Conservation (phyloP, 1,140 invertebrate genomes). For the Drosophila kurseongensis region DNA sequence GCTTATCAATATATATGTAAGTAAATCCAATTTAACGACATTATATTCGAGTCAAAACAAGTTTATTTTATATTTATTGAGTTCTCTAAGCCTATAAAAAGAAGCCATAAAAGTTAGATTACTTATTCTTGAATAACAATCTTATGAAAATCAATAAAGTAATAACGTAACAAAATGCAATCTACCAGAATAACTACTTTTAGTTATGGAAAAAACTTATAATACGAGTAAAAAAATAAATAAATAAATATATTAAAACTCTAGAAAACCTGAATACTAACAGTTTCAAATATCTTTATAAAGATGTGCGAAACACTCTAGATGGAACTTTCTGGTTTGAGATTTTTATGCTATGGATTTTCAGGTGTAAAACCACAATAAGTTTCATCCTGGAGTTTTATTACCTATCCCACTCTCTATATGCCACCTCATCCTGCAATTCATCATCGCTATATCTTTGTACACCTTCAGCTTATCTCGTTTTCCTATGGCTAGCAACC, state of each 20-base stretch:
- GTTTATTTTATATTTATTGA: not conserved
- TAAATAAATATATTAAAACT: too few species aligned
- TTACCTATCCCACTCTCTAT: not conserved
- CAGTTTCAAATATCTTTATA: too few species aligned
- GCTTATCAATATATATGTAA: not conserved
- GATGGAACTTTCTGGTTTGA: too few species aligned
- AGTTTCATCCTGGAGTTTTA: too few species aligned
- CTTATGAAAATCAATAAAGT: not conserved
- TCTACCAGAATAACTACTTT: not conserved
- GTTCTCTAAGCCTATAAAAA: not conserved
- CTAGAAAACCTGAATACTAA: too few species aligned
- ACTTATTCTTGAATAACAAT: not conserved
- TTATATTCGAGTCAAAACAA: not conserved
- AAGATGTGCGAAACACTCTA: too few species aligned
- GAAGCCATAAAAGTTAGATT: not conserved
- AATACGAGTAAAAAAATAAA: too few species aligned
- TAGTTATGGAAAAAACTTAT: not conserved
- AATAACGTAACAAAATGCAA: not conserved
- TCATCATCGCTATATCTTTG: conserved; percentile 15
- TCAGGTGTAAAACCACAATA: too few species aligned
- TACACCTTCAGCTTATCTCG: conserved; percentile 4
- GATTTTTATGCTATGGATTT: too few species aligned
- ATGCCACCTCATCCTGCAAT: conserved; percentile 15
- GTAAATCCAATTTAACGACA: not conserved
- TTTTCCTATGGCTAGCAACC: conserved; percentile 8